Conservation (phyloP, 2,113 vertebrate genomes). For the Gavia stellata region DNA sequence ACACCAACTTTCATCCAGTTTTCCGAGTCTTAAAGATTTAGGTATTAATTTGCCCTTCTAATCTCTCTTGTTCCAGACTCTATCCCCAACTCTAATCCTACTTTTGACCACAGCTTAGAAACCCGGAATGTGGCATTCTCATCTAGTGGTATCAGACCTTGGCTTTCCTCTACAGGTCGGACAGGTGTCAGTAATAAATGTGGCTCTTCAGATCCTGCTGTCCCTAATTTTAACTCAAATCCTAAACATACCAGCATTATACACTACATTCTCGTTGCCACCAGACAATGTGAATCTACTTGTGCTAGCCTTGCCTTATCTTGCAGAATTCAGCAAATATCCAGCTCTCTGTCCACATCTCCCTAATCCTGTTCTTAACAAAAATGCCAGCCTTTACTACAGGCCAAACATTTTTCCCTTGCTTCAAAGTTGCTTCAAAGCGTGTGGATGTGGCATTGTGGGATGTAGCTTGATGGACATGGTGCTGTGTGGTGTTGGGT, state of each 20-base stretch:
- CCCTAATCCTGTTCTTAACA: neutral
- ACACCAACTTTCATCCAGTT: neutral
- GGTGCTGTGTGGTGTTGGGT: too few relatives aligned
- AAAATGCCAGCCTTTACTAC: neutral
- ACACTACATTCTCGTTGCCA: neutral
- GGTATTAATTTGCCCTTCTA: slow-evolving; percentile 23
- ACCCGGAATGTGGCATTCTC: neutral
- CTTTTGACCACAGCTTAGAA: neutral
- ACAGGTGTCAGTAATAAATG: neutral
- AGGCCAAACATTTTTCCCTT: neutral
- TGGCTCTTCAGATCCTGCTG: neutral
- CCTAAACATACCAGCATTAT: neutral
- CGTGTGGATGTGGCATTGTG: too few relatives aligned
- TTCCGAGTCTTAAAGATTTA: slow-evolving; percentile 12
- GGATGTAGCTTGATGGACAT: too few relatives aligned
- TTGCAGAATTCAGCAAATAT: neutral
- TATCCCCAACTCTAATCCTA: neutral
- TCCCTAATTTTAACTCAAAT: neutral
- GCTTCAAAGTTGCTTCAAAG: neutral
- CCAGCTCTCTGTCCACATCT: neutral
- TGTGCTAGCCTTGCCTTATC: neutral
- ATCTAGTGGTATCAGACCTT: neutral
- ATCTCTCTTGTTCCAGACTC: slow-evolving; percentile 9
- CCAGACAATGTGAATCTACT: neutral
- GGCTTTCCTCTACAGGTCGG: slow-evolving; percentile 1